Conservation (phyloP, 92 coral and sea anemone genomes). For the Siderastrea radians region DNA sequence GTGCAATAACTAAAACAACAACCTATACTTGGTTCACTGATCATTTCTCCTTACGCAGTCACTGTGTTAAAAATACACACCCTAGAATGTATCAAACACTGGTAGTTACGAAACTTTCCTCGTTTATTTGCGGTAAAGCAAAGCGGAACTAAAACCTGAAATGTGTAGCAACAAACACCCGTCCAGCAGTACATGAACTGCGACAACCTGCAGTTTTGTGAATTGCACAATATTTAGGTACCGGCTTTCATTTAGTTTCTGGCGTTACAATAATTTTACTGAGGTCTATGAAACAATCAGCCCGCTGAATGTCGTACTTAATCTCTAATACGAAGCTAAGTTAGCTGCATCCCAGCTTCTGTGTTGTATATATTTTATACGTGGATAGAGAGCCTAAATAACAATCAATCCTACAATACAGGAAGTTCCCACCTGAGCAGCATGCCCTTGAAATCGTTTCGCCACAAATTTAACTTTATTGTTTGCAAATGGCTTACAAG, state of each 20-base stretch:
- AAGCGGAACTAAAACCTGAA: not conserved
- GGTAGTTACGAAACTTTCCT: not conserved
- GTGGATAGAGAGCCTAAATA: not conserved
- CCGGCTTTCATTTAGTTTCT: not conserved
- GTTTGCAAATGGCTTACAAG: not conserved
- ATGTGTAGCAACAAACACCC: not conserved
- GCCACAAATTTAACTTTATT: not conserved
- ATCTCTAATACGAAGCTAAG: too few species aligned
- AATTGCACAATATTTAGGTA: too few species aligned
- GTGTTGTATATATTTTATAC: not conserved
- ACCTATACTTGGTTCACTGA: too few species aligned
- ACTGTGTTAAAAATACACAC: too few species aligned
- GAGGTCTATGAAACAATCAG: too few species aligned
- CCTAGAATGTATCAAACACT: too few species aligned
- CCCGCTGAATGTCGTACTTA: too few species aligned
- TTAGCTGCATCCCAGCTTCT: too few species aligned
- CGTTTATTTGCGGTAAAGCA: not conserved
- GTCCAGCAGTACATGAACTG: not conserved
- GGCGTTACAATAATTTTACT: not conserved
- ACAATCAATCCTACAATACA: not conserved
- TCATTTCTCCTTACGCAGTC: too few species aligned
- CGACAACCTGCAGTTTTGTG: not conserved
- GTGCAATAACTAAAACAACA: too few species aligned
- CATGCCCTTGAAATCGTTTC: not conserved
- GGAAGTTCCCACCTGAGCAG: not conserved